Conservation (phyloP, 2,797 vertebrate genomes). For the Neosilurus mollespiculum region DNA sequence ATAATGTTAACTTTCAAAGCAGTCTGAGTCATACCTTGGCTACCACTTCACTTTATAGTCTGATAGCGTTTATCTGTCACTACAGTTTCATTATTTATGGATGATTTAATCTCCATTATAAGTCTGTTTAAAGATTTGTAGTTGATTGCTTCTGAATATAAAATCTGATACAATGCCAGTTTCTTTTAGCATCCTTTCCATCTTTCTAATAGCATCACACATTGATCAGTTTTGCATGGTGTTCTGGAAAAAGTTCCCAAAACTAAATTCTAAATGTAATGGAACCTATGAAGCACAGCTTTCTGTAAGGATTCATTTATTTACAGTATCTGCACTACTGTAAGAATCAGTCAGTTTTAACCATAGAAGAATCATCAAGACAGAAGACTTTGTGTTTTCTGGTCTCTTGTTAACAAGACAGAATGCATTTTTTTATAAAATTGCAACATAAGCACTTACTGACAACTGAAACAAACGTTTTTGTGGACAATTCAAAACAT, state of each 20-base stretch:
- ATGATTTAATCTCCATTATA: background rate
- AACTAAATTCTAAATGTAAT: background rate
- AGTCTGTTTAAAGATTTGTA: constrained; percentile 1
- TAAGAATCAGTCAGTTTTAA: background rate
- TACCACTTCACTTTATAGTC: background rate
- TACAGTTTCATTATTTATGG: background rate
- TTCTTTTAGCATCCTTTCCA: background rate
- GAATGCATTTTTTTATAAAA: background rate
- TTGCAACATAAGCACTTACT: no score
- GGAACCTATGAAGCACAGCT: background rate
- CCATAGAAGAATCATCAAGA: background rate
- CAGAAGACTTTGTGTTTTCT: background rate
- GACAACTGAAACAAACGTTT: background rate
- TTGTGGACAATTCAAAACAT: background rate
- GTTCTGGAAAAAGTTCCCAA: no score
- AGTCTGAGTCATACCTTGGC: background rate
- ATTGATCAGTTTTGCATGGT: background rate
- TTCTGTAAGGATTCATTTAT: background rate
- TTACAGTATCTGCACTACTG: background rate
- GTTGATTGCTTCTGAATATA: background rate
- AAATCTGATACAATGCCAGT: background rate
- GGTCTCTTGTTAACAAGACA: background rate
- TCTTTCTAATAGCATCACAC: no score
- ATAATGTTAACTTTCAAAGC: constrained; percentile 19
- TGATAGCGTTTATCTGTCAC: constrained; percentile 1